A percentile compares a stretch with the other conserved stretches of the same genome.
These are phyloP conservation scores for Polyploca ridens DNA, from an alignment of 2,888 invertebrate genomes.

Conservation along the genomic window DNA sequence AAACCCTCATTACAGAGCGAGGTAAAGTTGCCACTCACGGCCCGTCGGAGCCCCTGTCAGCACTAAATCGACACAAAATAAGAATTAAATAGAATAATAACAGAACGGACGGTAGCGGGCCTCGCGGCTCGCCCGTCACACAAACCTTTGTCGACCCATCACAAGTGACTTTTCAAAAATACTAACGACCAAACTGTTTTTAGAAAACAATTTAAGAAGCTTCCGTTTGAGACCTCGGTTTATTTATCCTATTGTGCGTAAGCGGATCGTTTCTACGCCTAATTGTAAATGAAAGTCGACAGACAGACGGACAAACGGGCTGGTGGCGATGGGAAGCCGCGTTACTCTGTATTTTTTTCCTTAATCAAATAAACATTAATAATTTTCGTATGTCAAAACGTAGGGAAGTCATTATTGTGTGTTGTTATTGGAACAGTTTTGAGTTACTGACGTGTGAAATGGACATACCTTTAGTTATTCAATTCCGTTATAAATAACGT, in stretches of 20 bases:
- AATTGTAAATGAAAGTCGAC: constrained; percentile 61
- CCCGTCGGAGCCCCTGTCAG: constrained; percentile 40
- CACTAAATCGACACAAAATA: constrained; percentile 22
- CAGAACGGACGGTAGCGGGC: constrained; percentile 43
- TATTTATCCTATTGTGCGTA: constrained; percentile 73
- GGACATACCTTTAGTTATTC: constrained; percentile 12
- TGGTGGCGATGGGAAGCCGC: constrained; percentile 34
- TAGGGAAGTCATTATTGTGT: constrained; percentile 54
- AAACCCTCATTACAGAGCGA: constrained; percentile 37
- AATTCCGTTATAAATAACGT: not conserved
- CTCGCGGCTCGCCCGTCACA: constrained; percentile 31
- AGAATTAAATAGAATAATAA: constrained; percentile 44
- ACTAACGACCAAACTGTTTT: constrained; percentile 76
- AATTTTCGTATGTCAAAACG: constrained; percentile 47
- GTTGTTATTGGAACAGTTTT: constrained; percentile 50
- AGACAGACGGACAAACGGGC: constrained; percentile 26
- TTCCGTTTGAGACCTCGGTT: constrained; percentile 73
- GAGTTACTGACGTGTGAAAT: constrained; percentile 45
- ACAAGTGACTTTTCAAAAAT: constrained; percentile 54
- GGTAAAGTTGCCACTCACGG: constrained; percentile 41
- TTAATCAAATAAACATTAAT: constrained; percentile 77
- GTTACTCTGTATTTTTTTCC: constrained; percentile 43
- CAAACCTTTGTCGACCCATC: constrained; percentile 56
- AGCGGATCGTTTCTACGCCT: constrained; percentile 70
- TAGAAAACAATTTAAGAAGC: constrained; percentile 81